A percentile compares a stretch with the other conserved stretches of the same genome.
Conservation (phyloP, 2,797 vertebrate genomes). For the Euthynnus affinis region DNA sequence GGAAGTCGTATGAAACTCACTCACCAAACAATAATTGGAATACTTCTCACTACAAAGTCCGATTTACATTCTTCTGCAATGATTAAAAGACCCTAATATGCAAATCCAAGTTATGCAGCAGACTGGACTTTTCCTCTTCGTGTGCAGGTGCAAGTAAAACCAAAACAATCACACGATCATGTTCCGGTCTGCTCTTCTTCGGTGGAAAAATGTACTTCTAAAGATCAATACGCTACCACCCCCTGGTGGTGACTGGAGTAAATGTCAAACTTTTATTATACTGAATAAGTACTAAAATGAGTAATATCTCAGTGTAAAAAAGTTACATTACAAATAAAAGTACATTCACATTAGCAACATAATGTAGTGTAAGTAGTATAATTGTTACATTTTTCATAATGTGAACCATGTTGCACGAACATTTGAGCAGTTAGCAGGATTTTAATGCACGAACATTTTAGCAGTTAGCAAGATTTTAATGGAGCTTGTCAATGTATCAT, state of each 20-base stretch:
- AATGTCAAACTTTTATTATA: background rate
- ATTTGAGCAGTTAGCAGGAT: background rate
- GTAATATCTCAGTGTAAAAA: background rate
- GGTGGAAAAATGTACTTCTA: background rate
- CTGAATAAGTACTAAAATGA: background rate
- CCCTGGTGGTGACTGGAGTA: background rate
- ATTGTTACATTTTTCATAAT: background rate
- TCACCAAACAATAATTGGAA: conserved; percentile 19
- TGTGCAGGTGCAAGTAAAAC: background rate
- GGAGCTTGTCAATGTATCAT: background rate
- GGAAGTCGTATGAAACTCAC: conserved; percentile 15
- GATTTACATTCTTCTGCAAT: background rate
- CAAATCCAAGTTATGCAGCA: background rate
- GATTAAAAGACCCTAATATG: no score
- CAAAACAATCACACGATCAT: background rate
- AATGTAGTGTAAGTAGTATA: background rate
- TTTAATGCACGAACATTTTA: no score
- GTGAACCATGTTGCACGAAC: background rate
- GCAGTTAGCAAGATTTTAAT: background rate
- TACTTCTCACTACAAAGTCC: background rate
- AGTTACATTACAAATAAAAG: background rate
- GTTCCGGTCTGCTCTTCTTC: conserved; percentile 35
- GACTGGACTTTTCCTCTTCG: background rate
- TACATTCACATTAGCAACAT: no score
- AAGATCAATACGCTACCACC: background rate